These are phyloP conservation scores for Callospermophilus lateralis DNA, from an alignment of 2,113 vertebrate species.

Conservation along the genomic window DNA sequence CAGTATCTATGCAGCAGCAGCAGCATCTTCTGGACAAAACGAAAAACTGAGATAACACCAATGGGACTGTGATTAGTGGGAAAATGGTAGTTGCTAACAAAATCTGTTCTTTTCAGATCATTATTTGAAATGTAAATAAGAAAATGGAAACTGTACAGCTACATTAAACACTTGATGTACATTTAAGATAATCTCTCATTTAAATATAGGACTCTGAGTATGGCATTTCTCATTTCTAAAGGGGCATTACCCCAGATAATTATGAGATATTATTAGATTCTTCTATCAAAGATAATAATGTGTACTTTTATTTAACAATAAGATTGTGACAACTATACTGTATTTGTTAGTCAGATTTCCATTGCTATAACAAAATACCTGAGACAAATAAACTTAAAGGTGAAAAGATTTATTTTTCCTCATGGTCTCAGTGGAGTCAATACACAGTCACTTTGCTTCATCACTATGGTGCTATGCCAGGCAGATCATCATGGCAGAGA, in stretches of 20 bases:
- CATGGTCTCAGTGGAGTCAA: background rate
- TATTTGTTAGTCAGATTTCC: background rate
- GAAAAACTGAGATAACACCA: conserved; percentile 12
- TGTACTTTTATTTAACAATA: background rate
- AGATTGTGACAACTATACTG: background rate
- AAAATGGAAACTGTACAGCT: background rate
- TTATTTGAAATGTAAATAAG: background rate
- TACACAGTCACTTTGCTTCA: background rate
- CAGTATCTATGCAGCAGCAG: conserved; percentile 61
- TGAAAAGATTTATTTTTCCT: background rate
- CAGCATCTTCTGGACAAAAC: conserved; percentile 79
- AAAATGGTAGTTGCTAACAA: background rate
- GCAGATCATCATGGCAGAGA: background rate
- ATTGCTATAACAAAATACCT: background rate
- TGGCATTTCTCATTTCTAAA: background rate
- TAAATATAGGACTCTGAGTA: background rate
- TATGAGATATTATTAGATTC: background rate
- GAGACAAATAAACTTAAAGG: background rate
- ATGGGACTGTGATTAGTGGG: background rate
- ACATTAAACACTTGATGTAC: background rate
- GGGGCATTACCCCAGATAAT: background rate
- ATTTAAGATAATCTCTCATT: background rate
- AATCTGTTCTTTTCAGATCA: background rate
- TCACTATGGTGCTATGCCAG: background rate
- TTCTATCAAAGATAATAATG: background rate